phyloP scores from a whole-genome alignment of 1,140 invertebrate species.

The Saccostrea echinata region DNA sequence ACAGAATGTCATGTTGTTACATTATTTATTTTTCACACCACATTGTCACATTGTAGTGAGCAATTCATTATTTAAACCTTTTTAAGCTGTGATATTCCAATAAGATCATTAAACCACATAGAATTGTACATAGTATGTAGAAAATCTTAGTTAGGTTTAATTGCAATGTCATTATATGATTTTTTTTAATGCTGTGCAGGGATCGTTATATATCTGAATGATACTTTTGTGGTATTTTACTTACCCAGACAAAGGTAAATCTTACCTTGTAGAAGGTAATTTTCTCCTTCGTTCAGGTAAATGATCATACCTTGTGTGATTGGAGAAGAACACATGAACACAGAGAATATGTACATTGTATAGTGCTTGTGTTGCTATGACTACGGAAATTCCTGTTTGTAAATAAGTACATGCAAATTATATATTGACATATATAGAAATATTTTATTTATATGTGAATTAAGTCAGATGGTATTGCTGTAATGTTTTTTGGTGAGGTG shows the following conservation, averaged over 20 bases:
- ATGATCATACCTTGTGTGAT: background rate
- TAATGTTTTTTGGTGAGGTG: constrained; percentile 26
- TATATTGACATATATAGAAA: constrained; percentile 21
- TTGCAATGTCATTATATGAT: constrained; percentile 26
- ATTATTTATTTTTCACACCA: constrained; percentile 39
- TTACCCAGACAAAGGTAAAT: background rate
- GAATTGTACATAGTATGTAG: constrained; percentile 29
- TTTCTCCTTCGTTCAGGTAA: background rate
- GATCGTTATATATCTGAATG: constrained; percentile 9
- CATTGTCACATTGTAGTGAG: constrained; percentile 28
- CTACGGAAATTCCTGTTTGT: constrained; percentile 38
- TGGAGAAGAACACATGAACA: background rate
- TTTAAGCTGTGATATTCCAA: constrained; percentile 39
- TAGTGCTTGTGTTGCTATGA: constrained; percentile 32
- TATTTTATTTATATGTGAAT: constrained; percentile 31
- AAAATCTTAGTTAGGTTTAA: constrained; percentile 36
- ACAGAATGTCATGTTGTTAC: constrained; percentile 33
- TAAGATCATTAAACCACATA: constrained; percentile 29
- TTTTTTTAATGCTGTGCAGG: constrained; percentile 18
- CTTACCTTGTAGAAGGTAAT: constrained; percentile 1
- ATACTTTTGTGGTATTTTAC: background rate
- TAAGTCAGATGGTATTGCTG: constrained; percentile 38
- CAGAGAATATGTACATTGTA: constrained; percentile 19
- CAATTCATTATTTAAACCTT: constrained; percentile 39
- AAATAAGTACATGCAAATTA: constrained; percentile 12